Percentiles rank a stretch among this genome's conserved stretches.
Conservation (phyloP, 1,140 invertebrate species). For the Aphelenchoides besseyi region DNA sequence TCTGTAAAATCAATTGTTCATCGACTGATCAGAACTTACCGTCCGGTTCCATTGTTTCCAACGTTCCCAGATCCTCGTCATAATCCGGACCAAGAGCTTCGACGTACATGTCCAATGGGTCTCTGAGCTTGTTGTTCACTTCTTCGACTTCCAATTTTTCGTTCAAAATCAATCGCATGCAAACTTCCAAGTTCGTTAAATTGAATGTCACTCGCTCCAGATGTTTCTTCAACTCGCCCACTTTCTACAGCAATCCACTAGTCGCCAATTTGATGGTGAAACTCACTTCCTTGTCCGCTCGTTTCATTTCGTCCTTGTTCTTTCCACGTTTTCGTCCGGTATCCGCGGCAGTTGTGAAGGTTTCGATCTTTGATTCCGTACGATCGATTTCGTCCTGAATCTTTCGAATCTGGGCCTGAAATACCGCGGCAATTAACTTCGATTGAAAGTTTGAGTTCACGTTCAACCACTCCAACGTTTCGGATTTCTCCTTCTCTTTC, state of each 20-base stretch:
- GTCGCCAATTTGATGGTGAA: neutral
- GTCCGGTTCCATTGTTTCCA: conserved; percentile 53
- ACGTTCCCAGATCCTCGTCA: conserved; percentile 73
- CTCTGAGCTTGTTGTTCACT: conserved; percentile 51
- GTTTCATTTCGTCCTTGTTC: conserved; percentile 82
- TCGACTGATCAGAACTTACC: conserved; percentile 38
- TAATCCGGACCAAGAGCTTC: conserved; percentile 71
- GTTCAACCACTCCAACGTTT: conserved; percentile 88
- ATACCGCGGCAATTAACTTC: neutral
- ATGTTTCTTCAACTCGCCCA: conserved; percentile 84
- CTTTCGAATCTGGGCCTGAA: conserved; percentile 53
- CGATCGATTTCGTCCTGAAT: conserved; percentile 59
- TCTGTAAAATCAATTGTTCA: conserved; percentile 37
- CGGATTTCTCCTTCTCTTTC: conserved; percentile 91
- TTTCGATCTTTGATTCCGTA: conserved; percentile 79
- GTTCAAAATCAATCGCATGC: conserved; percentile 95
- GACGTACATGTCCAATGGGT: conserved; percentile 64
- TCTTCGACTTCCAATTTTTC: conserved; percentile 89
- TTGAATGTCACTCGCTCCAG: conserved; percentile 93
- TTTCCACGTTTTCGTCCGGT: conserved; percentile 66
- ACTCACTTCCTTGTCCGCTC: conserved; percentile 79
- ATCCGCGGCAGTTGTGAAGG: conserved; percentile 66
- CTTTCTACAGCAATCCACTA: conserved; percentile 68
- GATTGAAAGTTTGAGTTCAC: conserved; percentile 67
- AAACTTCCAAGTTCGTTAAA: conserved; percentile 90